phyloP scores from a whole-genome alignment of 2,113 vertebrate genomes.

The Cebus imitator region DNA sequence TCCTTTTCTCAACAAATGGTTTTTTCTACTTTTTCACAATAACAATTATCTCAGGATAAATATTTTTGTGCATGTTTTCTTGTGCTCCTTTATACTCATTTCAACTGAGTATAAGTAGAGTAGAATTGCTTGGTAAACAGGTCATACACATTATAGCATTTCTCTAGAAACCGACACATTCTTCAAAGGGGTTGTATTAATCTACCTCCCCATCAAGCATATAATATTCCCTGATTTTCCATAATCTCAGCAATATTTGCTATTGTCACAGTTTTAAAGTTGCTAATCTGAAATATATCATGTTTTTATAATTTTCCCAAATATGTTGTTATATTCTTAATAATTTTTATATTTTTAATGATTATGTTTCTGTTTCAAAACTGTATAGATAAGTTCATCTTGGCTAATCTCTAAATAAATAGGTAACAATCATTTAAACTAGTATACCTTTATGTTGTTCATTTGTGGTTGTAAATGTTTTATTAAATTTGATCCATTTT shows the following conservation, averaged over 20 bases:
- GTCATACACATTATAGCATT: neutral
- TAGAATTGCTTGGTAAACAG: neutral
- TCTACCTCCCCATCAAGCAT: neutral
- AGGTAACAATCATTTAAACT: neutral
- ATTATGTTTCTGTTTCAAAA: neutral
- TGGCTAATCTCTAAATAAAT: neutral
- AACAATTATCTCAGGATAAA: neutral
- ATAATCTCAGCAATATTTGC: neutral
- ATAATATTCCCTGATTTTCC: neutral
- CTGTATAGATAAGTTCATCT: neutral
- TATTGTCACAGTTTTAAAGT: neutral
- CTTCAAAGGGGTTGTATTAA: neutral
- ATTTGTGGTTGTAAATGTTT: neutral
- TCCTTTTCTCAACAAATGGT: neutral
- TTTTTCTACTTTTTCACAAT: neutral
- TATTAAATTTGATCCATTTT: neutral
- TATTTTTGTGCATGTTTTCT: neutral
- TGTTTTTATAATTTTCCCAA: neutral
- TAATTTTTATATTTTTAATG: neutral
- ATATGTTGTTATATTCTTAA: neutral
- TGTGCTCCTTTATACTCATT: neutral
- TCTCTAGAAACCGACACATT: neutral
- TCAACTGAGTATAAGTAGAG: neutral
- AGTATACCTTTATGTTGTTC: neutral
- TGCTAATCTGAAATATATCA: neutral